Evolutionary conservation across 2,797 vertebrate genomes (phyloP).

Genomic region (Florisuga fusca): DNA sequence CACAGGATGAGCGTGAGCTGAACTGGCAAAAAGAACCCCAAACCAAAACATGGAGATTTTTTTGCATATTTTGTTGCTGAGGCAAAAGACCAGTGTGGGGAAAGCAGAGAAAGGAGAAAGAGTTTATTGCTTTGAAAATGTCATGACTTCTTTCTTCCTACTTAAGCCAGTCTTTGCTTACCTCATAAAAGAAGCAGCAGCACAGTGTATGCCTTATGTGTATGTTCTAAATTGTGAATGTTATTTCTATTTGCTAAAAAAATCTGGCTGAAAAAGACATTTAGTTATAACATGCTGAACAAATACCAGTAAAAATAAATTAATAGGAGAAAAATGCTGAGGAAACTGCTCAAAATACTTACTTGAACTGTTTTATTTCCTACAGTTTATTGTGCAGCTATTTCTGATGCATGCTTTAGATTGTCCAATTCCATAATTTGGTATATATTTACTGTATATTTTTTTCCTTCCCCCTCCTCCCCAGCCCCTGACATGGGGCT

Average conservation of each 20-base stretch:
- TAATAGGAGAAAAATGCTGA: not conserved
- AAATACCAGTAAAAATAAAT: not conserved
- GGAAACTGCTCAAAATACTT: not conserved
- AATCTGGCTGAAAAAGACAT: not conserved
- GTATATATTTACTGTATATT: not conserved
- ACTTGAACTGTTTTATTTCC: not conserved
- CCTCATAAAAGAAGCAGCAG: not conserved
- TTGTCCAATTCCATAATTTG: not conserved
- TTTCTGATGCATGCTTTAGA: not conserved
- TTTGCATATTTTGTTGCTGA: not conserved
- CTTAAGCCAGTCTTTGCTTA: not conserved
- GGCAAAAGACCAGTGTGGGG: not conserved
- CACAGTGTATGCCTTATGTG: not conserved
- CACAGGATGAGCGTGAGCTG: not conserved
- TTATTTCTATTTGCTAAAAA: not conserved
- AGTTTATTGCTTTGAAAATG: not conserved
- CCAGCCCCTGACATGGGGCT: accelerated
- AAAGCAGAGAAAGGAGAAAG: not conserved
- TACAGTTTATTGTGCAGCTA: not conserved
- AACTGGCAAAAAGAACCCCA: not conserved
- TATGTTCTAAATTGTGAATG: not conserved
- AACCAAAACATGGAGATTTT: not conserved
- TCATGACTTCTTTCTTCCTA: not conserved
- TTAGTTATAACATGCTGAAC: not conserved
- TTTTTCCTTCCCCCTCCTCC: too few relatives aligned